Evolutionary conservation across 1,140 invertebrate genomes (phyloP).

Genomic region (Panulirus ornatus): DNA sequence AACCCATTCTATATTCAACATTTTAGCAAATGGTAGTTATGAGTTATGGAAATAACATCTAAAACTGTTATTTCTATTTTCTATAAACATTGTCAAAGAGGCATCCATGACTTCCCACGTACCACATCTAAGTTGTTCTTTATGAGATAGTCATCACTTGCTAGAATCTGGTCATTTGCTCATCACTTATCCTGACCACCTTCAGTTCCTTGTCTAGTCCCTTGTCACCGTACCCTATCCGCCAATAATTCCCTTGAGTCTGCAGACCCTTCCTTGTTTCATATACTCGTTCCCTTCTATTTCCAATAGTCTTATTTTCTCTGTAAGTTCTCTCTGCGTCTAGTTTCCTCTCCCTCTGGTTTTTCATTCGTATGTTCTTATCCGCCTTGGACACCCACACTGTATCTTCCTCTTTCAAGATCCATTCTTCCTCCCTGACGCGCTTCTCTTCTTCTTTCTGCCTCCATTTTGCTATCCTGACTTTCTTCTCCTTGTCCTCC

Average conservation of each 20-base stretch:
- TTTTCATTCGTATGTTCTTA: constrained; percentile 46
- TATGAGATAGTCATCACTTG: neutral
- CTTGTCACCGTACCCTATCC: constrained; percentile 53
- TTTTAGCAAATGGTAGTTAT: neutral
- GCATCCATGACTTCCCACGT: neutral
- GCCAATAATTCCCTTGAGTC: constrained; percentile 49
- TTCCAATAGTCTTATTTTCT: neutral
- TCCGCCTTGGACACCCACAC: constrained; percentile 53
- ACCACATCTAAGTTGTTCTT: too few relatives aligned
- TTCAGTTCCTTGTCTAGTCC: constrained; percentile 52
- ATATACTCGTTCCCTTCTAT: constrained; percentile 13
- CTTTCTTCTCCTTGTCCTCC: constrained; percentile 33
- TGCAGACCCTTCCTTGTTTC: neutral
- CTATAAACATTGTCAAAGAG: neutral
- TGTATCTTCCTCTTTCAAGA: constrained; percentile 55
- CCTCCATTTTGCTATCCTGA: constrained; percentile 24
- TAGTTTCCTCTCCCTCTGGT: constrained; percentile 51
- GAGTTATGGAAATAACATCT: neutral
- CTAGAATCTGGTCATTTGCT: constrained; percentile 45
- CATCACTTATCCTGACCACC: constrained; percentile 56
- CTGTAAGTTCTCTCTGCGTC: constrained; percentile 31
- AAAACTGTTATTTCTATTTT: neutral
- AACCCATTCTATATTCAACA: neutral
- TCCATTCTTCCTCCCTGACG: constrained; percentile 58
- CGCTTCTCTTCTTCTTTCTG: constrained; percentile 37